Conservation (phyloP, 2,113 vertebrate genomes). For the Acrocephalus kingi region DNA sequence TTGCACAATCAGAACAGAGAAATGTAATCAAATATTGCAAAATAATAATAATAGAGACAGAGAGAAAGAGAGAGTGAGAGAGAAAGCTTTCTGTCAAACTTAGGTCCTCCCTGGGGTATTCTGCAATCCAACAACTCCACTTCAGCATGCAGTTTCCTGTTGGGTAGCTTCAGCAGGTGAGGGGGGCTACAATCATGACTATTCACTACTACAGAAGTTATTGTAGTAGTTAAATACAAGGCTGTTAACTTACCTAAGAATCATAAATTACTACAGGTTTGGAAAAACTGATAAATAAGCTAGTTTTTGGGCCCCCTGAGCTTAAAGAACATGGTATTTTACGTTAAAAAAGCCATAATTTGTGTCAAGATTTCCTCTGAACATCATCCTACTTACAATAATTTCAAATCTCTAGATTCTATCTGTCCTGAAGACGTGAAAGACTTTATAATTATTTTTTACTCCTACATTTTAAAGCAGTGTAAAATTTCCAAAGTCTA, state of each 20-base stretch:
- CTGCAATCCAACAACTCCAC: not conserved
- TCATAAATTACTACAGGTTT: not conserved
- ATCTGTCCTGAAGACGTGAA: not conserved
- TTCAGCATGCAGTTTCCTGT: not conserved
- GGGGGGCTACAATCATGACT: not conserved
- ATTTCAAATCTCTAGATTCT: constrained; percentile 9
- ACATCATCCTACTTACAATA: not conserved
- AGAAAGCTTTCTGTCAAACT: not conserved
- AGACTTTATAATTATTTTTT: not conserved
- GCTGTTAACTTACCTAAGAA: not conserved
- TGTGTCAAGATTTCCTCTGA: constrained; percentile 19
- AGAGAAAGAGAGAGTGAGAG: not conserved
- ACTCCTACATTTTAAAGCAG: not conserved
- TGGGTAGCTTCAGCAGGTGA: not conserved
- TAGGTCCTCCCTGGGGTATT: not conserved
- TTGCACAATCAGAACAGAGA: not conserved
- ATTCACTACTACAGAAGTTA: not conserved
- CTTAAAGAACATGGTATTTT: not conserved
- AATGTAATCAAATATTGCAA: not conserved
- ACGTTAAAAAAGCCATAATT: not conserved
- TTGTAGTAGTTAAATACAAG: not conserved
- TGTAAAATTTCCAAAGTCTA: not conserved
- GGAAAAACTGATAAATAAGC: not conserved
- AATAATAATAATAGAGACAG: not conserved
- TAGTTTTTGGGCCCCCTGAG: not conserved